Evolutionary conservation across 2,888 invertebrate genomes (phyloP).

Genomic region (Troglohyphantes excavatus): DNA sequence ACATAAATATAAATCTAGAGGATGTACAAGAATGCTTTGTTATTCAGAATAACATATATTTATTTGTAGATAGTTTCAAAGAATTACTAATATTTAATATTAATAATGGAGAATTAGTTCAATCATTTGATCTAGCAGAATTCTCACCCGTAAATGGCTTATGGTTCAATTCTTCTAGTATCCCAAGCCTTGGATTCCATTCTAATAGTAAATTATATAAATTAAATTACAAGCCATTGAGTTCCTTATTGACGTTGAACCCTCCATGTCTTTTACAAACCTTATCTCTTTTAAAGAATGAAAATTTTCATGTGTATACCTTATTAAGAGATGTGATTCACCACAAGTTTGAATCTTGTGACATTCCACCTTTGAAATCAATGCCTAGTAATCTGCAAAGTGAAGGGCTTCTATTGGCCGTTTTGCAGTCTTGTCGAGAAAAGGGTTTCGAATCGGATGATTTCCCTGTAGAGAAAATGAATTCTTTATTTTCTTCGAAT

Average conservation of each 20-base stretch:
- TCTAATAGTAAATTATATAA: slow-evolving; percentile 52
- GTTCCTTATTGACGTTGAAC: slow-evolving; percentile 39
- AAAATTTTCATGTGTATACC: slow-evolving; percentile 62
- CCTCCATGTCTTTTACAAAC: slow-evolving; percentile 37
- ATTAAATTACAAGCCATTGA: slow-evolving; percentile 43
- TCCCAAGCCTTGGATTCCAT: slow-evolving; percentile 69
- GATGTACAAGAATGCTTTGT: slow-evolving; percentile 48
- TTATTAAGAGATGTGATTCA: slow-evolving; percentile 50
- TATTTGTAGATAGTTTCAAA: slow-evolving; percentile 28
- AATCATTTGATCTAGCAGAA: slow-evolving; percentile 41
- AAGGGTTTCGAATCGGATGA: slow-evolving; percentile 55
- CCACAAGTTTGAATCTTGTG: slow-evolving; percentile 46
- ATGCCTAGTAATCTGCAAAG: slow-evolving; percentile 53
- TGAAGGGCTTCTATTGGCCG: slow-evolving; percentile 60
- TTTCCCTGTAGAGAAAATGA: slow-evolving; percentile 52
- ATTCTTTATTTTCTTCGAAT: slow-evolving; percentile 13
- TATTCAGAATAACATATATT: slow-evolving; percentile 51
- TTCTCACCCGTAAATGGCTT: slow-evolving; percentile 45
- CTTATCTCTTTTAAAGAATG: slow-evolving; percentile 42
- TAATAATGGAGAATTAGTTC: slow-evolving; percentile 37
- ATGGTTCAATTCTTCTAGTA: slow-evolving; percentile 64
- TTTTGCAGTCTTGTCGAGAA: slow-evolving; percentile 69
- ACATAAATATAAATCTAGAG: slow-evolving; percentile 5
- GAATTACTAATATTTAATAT: slow-evolving; percentile 34
- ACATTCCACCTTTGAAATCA: slow-evolving; percentile 35